phyloP scores from a whole-genome alignment of 2,888 invertebrate genomes.

The Epinotia ramella region DNA sequence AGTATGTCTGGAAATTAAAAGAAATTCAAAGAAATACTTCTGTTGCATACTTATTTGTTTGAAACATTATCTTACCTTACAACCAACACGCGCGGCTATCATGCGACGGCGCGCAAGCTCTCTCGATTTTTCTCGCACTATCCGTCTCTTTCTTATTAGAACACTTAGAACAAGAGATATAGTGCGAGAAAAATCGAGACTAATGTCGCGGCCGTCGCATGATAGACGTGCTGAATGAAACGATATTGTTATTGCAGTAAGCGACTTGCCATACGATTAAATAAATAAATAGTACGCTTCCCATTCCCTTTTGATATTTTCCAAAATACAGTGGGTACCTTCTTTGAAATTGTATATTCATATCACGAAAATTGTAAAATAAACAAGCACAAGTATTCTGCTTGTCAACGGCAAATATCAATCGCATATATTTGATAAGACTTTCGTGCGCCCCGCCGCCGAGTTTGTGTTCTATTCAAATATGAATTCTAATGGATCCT shows the following conservation, averaged over 20 bases:
- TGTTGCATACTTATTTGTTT: not conserved
- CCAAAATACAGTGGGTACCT: not conserved
- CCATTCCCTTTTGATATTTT: not conserved
- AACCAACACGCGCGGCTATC: too few relatives aligned
- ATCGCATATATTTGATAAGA: slow-evolving; percentile 10
- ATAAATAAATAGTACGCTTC: not conserved
- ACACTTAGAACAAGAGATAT: too few relatives aligned
- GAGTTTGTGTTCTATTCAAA: slow-evolving; percentile 24
- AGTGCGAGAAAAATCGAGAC: too few relatives aligned
- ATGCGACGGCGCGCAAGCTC: too few relatives aligned
- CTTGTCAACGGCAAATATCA: slow-evolving; percentile 21
- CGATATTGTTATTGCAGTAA: too few relatives aligned
- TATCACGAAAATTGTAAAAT: not conserved
- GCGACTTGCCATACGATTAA: too few relatives aligned
- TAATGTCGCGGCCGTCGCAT: too few relatives aligned
- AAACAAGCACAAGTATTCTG: not conserved
- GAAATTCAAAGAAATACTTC: too few relatives aligned
- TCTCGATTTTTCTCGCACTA: too few relatives aligned
- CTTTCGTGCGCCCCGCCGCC: not conserved
- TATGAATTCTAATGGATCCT: slow-evolving; percentile 8
- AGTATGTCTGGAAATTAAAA: too few relatives aligned
- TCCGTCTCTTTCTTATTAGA: too few relatives aligned
- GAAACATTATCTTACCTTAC: not conserved
- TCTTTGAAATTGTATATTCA: too few relatives aligned
- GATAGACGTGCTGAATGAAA: not conserved